Conservation (phyloP, 2,113 vertebrate species). For the Hemiscyllium ocellatum region DNA sequence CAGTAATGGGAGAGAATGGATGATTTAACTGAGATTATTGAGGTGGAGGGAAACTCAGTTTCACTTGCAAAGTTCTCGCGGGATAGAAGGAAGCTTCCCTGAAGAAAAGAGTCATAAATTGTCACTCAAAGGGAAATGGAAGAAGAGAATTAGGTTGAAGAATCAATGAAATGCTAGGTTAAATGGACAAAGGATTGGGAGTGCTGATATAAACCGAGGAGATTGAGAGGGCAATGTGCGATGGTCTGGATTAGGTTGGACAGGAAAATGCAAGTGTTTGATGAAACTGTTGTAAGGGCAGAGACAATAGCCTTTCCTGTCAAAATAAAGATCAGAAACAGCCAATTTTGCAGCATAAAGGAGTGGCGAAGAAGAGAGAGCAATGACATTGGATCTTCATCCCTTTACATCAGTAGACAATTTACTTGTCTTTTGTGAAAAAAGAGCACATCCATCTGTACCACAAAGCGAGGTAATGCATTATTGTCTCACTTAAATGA, state of each 20-base stretch:
- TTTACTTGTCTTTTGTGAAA: not conserved
- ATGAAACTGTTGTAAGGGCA: not conserved
- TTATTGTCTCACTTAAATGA: not conserved
- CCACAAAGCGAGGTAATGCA: not conserved
- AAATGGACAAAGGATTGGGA: not conserved
- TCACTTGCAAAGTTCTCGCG: not conserved
- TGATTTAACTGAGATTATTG: not conserved
- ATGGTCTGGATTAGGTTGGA: not conserved
- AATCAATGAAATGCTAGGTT: not conserved
- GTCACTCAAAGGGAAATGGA: not conserved
- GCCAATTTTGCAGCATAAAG: not conserved
- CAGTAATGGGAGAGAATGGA: not conserved
- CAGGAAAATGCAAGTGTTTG: not conserved
- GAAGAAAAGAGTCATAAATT: not conserved
- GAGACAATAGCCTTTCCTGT: not conserved
- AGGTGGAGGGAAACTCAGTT: not conserved
- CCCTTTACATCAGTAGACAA: not conserved
- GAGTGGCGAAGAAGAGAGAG: not conserved
- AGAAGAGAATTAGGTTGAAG: not conserved
- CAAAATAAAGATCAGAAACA: not conserved
- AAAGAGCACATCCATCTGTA: not conserved
- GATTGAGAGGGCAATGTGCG: not conserved
- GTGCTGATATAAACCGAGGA: not conserved
- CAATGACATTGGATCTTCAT: not conserved
- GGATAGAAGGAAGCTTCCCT: not conserved